A percentile compares a stretch with the other conserved stretches of the same genome.
These are phyloP conservation scores for Gnatocerus cornutus DNA, from an alignment of 2,888 invertebrate species.

Conservation along the genomic window DNA sequence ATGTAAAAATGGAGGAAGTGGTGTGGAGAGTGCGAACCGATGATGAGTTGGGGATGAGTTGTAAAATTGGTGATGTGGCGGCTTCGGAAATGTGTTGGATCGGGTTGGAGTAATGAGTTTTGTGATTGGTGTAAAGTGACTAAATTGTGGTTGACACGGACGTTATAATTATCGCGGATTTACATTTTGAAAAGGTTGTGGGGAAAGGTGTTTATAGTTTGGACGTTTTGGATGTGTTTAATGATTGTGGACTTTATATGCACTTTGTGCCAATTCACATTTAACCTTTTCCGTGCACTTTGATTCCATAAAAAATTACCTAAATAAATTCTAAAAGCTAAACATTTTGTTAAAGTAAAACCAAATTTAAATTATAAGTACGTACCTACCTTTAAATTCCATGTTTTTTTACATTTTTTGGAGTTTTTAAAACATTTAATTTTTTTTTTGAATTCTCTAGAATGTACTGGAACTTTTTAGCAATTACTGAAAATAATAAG, in stretches of 20 bases:
- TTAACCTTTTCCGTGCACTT: too few species aligned
- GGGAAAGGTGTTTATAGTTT: background rate
- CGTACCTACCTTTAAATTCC: too few species aligned
- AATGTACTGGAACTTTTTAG: too few species aligned
- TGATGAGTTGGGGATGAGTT: background rate
- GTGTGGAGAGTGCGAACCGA: background rate
- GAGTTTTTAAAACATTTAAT: too few species aligned
- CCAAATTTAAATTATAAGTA: too few species aligned
- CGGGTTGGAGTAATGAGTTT: conserved; percentile 6
- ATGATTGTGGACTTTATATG: background rate
- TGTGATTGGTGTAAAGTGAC: conserved; percentile 8
- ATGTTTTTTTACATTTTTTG: too few species aligned
- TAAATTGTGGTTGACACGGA: conserved; percentile 7
- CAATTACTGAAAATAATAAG: too few species aligned
- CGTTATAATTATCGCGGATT: conserved; percentile 3
- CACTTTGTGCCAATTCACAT: too few species aligned
- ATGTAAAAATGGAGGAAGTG: conserved; percentile 9
- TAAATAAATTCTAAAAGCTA: too few species aligned
- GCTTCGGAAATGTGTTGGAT: conserved; percentile 7
- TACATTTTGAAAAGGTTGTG: background rate
- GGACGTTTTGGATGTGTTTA: background rate
- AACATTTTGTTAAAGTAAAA: too few species aligned
- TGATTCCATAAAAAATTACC: too few species aligned
- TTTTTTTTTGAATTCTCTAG: too few species aligned
- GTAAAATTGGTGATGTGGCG: conserved; percentile 7